Base-by-base conservation (phyloP, 1,140 invertebrate species). In the Halictus rubicundus region DNA sequence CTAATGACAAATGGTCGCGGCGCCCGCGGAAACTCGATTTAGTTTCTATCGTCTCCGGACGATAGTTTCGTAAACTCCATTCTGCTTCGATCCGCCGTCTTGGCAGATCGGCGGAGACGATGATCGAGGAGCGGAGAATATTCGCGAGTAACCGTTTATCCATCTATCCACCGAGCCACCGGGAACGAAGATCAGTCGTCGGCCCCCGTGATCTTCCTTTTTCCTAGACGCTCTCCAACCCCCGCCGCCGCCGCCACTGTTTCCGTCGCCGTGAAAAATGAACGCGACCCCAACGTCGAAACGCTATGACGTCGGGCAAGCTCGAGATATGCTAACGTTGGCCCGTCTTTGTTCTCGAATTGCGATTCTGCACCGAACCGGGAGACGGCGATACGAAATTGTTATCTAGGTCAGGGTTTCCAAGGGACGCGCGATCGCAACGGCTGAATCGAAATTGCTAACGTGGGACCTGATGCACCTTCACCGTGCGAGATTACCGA, bases 21-120 rank as follows among this genome's bases (percentile, higher is more conserved):
- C 9, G 10, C 25, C 49, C 68, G 60, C 23, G 42, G 32, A 57
- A 78, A 71, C 76, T 63, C 60, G 68, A 78, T 71, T 71, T 49
- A 71, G 76, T 71, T 64, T 64, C 68, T 64, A 71, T 64, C 68
- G 59, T 42, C 37, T 23, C 27, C n/a, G n/a, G 68, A 46, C 23
- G 76, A 72, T 78, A 78, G 76, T 78, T 72, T 78, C 60, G 60
- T 72, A 78, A 78, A 78, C 69, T 72, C 60, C 76, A 78, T 78
- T 78, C 63, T 65, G 68, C n/a, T 49, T 39, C 59, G 71, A 78
- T 71, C 68, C 59, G 37, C 68, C 76, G 32, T 42, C 68, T 39
- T 78, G 76, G 60, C 69, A 65, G 68, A 78, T 64, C 68, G 76
- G 32, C 59, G 68, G 61, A 25, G 68, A 63, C 76, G 68, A 78